Evolutionary conservation across 64 coral and sea anemone species (phyloP), one percentile per base, ranked within the genome.

Genomic region (Dendronephthya gigantea): DNA sequence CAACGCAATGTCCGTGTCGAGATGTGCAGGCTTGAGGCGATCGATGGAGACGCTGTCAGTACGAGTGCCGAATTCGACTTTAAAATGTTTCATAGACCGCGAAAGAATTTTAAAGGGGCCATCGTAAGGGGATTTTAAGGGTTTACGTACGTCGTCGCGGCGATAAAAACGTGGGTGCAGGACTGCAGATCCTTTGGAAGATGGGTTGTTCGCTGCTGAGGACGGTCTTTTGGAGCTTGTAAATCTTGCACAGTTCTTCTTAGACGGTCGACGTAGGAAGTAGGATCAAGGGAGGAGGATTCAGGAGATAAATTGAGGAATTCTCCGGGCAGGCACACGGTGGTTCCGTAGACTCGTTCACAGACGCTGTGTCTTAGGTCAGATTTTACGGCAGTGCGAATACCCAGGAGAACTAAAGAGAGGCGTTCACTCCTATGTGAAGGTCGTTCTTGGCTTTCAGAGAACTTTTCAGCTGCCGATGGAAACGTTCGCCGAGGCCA

Each of bases 21-120:
- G 17, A 33, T 85, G 36, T 33, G 2, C 84, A 12, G 23, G 51
- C 62, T 59, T 85, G 28, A 85, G 84, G 14, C 84, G 7, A 35
- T 85, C 23, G 1, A 85, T n/a, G n/a, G n/a, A n/a, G n/a, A n/a
- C n/a, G n/a, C n/a, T n/a, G n/a, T n/a, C n/a, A n/a, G n/a, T n/a
- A 2, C 48, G 40, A 35, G 49, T n/a, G 84, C 49, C 84, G 23
- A 50, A 7, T 28, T 62, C 48, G 17, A 52, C 32, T 37, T 12
- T 85, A 38, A 85, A 62, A n/a, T 59, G 58, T 38, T 85, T 85
- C 11, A 13, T 17, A 34, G 32, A 59, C 39, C 82, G 82, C 15
- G 43, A 59, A 65, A 85, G 84, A 34, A 85, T 50, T 59, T n/a
- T 85, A 23, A 34, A 85, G 0, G 84, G 84, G 7, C 84, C 84